phyloP scores from a whole-genome alignment of 2,888 invertebrate genomes.

The Barypeithes pellucidus region DNA sequence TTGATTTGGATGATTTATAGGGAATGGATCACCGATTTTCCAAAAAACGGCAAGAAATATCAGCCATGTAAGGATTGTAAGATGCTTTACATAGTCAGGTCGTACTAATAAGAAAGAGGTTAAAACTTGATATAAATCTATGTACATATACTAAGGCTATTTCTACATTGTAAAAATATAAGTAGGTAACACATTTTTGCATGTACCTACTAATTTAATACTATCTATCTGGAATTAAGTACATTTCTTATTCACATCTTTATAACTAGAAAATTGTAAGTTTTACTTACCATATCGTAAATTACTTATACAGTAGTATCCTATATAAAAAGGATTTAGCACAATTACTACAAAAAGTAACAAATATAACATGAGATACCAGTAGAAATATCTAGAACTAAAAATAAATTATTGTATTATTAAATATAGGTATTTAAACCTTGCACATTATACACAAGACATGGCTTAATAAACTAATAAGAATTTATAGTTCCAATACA shows the following conservation, averaged over 20 bases:
- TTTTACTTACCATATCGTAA: constrained; percentile 83
- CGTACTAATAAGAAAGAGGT: too few species aligned
- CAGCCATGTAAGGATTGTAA: constrained; percentile 90
- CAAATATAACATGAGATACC: constrained; percentile 93
- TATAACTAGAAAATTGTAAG: constrained; percentile 26
- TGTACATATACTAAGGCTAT: too few species aligned
- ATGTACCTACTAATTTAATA: too few species aligned
- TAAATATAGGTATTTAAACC: too few species aligned
- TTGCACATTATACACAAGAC: too few species aligned
- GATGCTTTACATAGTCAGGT: constrained; percentile 81
- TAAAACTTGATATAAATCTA: too few species aligned
- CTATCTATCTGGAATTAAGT: too few species aligned
- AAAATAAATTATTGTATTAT: constrained; percentile 57
- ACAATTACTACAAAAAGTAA: constrained; percentile 96
- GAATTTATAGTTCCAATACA: too few species aligned
- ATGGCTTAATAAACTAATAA: too few species aligned
- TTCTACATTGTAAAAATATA: too few species aligned
- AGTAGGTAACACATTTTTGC: too few species aligned
- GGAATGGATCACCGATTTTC: constrained; percentile 99
- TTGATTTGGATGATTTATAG: constrained; percentile 96
- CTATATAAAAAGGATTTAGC: constrained; percentile 96
- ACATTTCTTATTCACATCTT: too few species aligned
- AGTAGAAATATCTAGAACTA: constrained; percentile 94
- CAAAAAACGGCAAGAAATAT: constrained; percentile 96
- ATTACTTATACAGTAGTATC: constrained; percentile 94